A percentile compares a stretch with the other conserved stretches of the same genome.
These are phyloP conservation scores for Trichonephila clavata DNA, from an alignment of 1,140 invertebrate genomes.

Conservation along the genomic window DNA sequence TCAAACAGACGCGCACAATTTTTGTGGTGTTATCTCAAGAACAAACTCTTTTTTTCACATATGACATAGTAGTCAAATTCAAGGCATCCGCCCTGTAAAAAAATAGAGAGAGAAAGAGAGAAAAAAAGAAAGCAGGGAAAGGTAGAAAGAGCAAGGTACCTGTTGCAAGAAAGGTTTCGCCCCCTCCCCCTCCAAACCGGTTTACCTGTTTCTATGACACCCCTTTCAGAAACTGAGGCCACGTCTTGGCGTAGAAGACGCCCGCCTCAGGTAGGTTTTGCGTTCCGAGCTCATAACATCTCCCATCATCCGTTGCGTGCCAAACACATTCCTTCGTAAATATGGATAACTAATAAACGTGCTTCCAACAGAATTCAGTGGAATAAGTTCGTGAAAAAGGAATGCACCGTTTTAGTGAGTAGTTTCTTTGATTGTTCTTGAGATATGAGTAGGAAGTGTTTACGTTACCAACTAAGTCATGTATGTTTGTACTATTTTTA, in stretches of 20 bases:
- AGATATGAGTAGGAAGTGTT: no score
- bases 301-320: neutral
- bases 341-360: neutral
- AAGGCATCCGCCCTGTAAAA: neutral
- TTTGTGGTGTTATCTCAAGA: no score
- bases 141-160: neutral
- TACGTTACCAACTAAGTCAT: no score
- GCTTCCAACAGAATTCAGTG: neutral
- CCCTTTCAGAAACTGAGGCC: slow-evolving; percentile 18
- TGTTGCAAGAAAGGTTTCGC: slow-evolving; percentile 33
- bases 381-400: neutral
- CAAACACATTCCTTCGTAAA: neutral
- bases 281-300: neutral
- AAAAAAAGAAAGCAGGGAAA: neutral
- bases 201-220: slow-evolving; percentile 27
- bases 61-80: neutral
- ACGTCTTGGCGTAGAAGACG: slow-evolving; percentile 22
- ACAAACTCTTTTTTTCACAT: no score
- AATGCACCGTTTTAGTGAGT: neutral
- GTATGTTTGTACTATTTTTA: no score
- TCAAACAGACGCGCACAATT: no score
- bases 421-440: no score
- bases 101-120: neutral
- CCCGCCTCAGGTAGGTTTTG: neutral
- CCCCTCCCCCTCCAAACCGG: slow-evolving; percentile 24